These are phyloP conservation scores for Adelges cooleyi DNA, from an alignment of 1,140 invertebrate genomes.

Conservation along the genomic window DNA sequence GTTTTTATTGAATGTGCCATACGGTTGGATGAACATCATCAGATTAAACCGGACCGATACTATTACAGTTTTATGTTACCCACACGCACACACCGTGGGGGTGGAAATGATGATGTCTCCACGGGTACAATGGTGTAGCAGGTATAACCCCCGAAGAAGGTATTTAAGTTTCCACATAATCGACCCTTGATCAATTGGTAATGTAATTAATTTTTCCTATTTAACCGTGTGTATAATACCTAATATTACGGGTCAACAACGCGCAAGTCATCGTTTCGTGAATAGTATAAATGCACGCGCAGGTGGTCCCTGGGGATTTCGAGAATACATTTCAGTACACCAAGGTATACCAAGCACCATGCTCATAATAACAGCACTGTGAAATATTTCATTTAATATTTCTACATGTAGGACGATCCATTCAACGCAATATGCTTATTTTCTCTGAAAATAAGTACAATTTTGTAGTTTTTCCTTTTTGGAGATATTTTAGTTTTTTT, in stretches of 20 bases:
- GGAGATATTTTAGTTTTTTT: too few relatives aligned
- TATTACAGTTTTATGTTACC: background rate
- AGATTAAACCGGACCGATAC: background rate
- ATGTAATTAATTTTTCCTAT: conserved; percentile 2
- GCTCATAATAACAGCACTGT: too few relatives aligned
- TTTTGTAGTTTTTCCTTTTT: too few relatives aligned
- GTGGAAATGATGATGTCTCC: background rate
- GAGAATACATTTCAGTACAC: background rate
- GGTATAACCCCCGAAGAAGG: background rate
- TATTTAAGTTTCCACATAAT: conserved; percentile 3
- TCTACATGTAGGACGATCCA: too few relatives aligned
- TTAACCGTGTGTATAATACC: too few relatives aligned
- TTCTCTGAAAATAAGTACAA: too few relatives aligned
- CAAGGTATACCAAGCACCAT: too few relatives aligned
- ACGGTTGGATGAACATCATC: background rate
- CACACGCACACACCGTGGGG: background rate
- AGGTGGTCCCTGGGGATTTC: background rate
- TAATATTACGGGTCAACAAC: background rate
- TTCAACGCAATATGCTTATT: too few relatives aligned
- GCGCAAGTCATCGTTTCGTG: conserved; percentile 2
- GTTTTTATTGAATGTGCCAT: too few relatives aligned
- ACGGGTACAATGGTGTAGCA: background rate
- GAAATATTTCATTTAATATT: too few relatives aligned
- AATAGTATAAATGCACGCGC: background rate
- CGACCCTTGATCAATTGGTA: conserved; percentile 2